A percentile compares a stretch with the other conserved stretches of the same genome.
phyloP scores from a whole-genome alignment of 2,888 invertebrate genomes.

The Theristus sp. region DNA sequence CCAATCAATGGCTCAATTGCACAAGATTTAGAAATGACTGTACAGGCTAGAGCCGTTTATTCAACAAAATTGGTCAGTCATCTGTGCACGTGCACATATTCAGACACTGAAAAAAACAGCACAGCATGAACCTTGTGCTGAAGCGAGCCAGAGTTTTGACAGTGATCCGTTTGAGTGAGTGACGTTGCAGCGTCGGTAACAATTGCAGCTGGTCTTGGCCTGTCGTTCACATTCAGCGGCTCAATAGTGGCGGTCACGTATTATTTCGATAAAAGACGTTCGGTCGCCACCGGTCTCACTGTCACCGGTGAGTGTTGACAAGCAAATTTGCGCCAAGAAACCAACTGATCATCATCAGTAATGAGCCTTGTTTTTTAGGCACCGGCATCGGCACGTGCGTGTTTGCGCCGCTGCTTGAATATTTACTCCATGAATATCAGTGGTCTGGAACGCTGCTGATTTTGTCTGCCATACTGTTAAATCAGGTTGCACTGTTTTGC shows the following conservation, averaged over 20 bases:
- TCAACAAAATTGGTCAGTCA: too few species aligned
- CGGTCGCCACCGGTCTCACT: conserved; percentile 53
- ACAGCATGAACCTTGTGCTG: too few species aligned
- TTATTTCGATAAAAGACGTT: conserved; percentile 64
- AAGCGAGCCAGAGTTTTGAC: too few species aligned
- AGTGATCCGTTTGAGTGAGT: too few species aligned
- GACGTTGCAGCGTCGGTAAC: too few species aligned
- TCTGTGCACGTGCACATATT: too few species aligned
- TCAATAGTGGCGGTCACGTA: conserved; percentile 74
- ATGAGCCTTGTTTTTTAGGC: conserved; percentile 5
- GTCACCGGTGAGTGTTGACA: not conserved
- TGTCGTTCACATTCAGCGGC: conserved; percentile 66
- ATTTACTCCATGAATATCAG: conserved; percentile 44
- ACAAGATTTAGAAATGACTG: too few species aligned
- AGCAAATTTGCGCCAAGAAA: too few species aligned
- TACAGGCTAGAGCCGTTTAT: too few species aligned
- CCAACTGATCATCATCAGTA: too few species aligned
- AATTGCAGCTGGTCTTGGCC: conserved; percentile 51
- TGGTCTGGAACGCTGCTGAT: conserved; percentile 40
- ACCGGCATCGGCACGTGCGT: conserved; percentile 55
- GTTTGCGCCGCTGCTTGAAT: conserved; percentile 54
- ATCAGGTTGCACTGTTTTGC: conserved; percentile 40
- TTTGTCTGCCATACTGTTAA: conserved; percentile 53
- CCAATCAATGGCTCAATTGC: too few species aligned
- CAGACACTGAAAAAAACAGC: too few species aligned